Base-by-base conservation (phyloP, 2,888 invertebrate genomes). In the Desoria tigrina region DNA sequence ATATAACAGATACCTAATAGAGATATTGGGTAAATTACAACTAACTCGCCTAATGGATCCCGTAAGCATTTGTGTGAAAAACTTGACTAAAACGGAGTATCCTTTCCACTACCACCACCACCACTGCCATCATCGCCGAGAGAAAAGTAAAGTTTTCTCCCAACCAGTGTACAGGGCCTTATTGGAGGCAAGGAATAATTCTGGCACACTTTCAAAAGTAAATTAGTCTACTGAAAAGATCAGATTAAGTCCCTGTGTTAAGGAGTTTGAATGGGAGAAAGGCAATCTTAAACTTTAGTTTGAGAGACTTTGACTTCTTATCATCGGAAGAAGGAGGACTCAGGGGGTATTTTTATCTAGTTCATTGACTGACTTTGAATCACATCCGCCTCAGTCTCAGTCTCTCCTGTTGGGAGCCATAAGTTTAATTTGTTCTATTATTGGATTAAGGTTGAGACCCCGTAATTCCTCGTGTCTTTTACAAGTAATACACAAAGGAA, bases 361-460 rank as follows among this genome's bases (percentile, higher is more conserved):
- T 58, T 58, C 58, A 58, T 58, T 58, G 58, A 49, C 58, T 58
- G 42, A 58, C 28, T 32, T 23, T 57, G 28, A 54, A 57, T 39
- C 45, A 45, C 45, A 45, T 45, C 55, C 28, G 26, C 4, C 55
- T n/a, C n/a, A n/a, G n/a, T 27, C 32, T 55, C 37, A 23, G 16
- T 55, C 55, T 37, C 45, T 27, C 45, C 45, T 28, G 26, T 14
- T 7, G 45, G 58, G 58, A 58, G 16, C 28, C 42, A 24, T 42
- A 49, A 24, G 27, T 58, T 45, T 58, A 58, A 58, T 58, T 58
- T 49, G 24, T 26, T 58, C 45, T 27, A 45, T 58, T 58, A 58
- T 26, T 49, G 4, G 23, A 58, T 45, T 45, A 45, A 21, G 21
- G 45, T 45, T 32, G 32, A 32, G 11, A 11, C 32, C 32, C 32